Evolutionary conservation across 1,140 invertebrate genomes (phyloP).

Genomic region (Drosophila guanche): DNA sequence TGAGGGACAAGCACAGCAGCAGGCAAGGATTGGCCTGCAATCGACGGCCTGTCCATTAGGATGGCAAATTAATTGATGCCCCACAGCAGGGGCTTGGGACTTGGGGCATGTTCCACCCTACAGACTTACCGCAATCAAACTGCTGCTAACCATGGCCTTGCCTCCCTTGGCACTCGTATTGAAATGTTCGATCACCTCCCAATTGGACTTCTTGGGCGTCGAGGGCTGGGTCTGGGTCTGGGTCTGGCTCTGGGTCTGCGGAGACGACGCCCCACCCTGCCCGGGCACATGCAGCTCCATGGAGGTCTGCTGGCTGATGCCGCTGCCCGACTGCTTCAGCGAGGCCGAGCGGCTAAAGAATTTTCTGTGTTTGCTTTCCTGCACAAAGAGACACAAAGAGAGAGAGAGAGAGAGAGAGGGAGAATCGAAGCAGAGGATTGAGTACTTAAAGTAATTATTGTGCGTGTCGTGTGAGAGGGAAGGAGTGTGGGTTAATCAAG

Average conservation of each 20-base stretch:
- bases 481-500: constrained; percentile 25
- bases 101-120: too few species aligned
- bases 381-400: background rate
- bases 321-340: constrained; percentile 68
- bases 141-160: constrained; percentile 84
- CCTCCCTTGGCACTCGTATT: constrained; percentile 84
- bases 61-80: constrained; percentile 72
- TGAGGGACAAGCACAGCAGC: background rate
- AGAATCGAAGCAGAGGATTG: background rate
- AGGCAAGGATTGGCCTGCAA: constrained; percentile 22
- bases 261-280: constrained; percentile 38
- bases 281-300: constrained; percentile 80
- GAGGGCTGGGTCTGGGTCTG: constrained; percentile 85
- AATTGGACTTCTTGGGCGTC: constrained; percentile 91
- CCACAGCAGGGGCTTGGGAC: too few species aligned
- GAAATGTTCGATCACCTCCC: constrained; percentile 94
- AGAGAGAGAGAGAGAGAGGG: background rate
- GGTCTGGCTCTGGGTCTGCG: constrained; percentile 84
- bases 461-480: background rate
- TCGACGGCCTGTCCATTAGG: constrained; percentile 64
- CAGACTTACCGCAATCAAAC: constrained; percentile 85
- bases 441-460: constrained; percentile 36
- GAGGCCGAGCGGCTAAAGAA: constrained; percentile 83
- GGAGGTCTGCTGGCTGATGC: constrained; percentile 60
- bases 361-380: constrained; percentile 67